Evolutionary conservation across 2,797 vertebrate genomes (phyloP), one percentile per base, ranked within the genome.

Genomic region (Bradypus variegatus): DNA sequence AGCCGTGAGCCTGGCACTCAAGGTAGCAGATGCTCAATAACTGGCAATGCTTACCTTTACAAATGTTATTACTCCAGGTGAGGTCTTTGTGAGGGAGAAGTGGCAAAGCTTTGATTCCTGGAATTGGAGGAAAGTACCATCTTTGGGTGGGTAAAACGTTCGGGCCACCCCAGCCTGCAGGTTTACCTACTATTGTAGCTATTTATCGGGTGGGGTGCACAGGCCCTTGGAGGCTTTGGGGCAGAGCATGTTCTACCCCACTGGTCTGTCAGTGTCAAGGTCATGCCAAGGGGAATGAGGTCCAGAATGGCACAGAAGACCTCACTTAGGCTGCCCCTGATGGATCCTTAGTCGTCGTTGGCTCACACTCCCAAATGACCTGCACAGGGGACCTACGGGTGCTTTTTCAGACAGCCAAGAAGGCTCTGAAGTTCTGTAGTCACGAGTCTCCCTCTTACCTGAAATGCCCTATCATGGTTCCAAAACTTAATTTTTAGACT

Each of bases 301-400:
- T 13, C 38, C 21, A 41, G 62, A 36, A 25, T 11, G 86, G 38
- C 72, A 15, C 29, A 36, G 65, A 33, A 72, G 31, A 62, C 38
- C 60, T 65, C 13, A 77, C 18, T n/a, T 25, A 11, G 38, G 62
- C 48, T 19, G 6, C 33, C 15, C n/a, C 45, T 33, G 83, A 8
- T 11, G 86, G 36, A 50, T 67, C 75, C 45, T 27, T 29, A 38
- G 53, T 29, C 23, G 18, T 41, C 67, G 45, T 75, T 21, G 81
- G n/a, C 58, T 53, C 10, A 31, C 15, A 38, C 58, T 53, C 10
- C n/a, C 19, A 38, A 14, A 29, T 29, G 60, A 83, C 36, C 36
- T 16, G 21, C 10, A 25, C 0, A 9, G 67, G 33, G 60, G 33
- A 48, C 13, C 16, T 0, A 45, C 8, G 41, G 0, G 7, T 36